Base-by-base conservation (phyloP, 2,888 invertebrate species). In the Aspidiotus destructor region DNA sequence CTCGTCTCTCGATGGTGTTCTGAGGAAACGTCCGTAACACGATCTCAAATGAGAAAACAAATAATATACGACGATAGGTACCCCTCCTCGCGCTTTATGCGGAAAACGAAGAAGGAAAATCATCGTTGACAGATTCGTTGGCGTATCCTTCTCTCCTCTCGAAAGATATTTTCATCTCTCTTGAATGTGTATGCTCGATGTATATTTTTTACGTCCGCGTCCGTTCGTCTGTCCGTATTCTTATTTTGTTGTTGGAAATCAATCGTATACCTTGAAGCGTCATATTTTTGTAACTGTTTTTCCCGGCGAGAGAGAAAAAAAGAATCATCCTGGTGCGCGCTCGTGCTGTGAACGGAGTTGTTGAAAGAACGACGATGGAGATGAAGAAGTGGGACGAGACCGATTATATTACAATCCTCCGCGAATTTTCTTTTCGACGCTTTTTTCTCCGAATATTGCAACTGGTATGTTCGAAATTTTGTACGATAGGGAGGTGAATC, bases 1-100 rank as follows among this genome's bases (percentile, higher is more conserved):
- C 28, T 28, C 5, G 52, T 52, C 52, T 52, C 28, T 28, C 28
- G 52, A 2, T 52, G 52, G 13, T 52, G 11, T 13, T 13, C 11
- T 16, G 42, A 57, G 57, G 64, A 65, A 57, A 65, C 67, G 67
- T 67, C 60, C 67, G 67, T 67, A 67, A 67, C 67, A 67, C 67
- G 67, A 67, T 67, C 67, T 58, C 67, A 67, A 67, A 67, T 67
- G 67, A 67, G 67, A 67, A 67, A 67, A 67, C 67, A 67, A 67
- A 67, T 28, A 28, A 28, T 58, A 61, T 42, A 58, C 54, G 55
- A 28, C 28, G 28, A 28, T 28, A 28, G 28, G 28, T 28, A 28
- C 28, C 28, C 28, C 28, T 28, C 28, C 28, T n/a, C 28, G 28
- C 28, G 5, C 28, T 28, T 1, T 16, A 55, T 2, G 9, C 17